A percentile compares a stretch with the other conserved stretches of the same genome.
Evolutionary conservation across 30 jellyfish, hydroid and myxozoan genomes (phyloP).

Genomic region (Phacellophora camtschatica): DNA sequence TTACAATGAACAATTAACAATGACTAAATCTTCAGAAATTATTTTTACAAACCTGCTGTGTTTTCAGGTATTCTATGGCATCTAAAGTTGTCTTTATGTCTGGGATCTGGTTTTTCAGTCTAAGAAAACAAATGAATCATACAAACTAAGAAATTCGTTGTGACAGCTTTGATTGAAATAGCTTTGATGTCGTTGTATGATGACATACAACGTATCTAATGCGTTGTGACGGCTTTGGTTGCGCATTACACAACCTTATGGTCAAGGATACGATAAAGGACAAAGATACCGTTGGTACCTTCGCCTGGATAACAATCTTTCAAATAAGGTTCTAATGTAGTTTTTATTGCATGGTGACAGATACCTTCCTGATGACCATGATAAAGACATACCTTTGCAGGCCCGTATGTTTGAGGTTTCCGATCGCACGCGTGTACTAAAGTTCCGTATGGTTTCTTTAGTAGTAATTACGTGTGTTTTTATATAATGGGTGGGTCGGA

Average conservation of each 20-base stretch:
- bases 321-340: no score
- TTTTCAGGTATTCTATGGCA: constrained; percentile 74
- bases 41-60: constrained; percentile 62
- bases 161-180: background rate
- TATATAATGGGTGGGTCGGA: background rate
- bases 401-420: no score
- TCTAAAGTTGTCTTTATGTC: constrained; percentile 85
- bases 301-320: no score
- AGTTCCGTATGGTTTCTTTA: no score
- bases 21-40: no score
- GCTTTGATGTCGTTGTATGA: background rate
- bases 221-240: background rate
- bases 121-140: background rate
- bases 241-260: no score
- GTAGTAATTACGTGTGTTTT: background rate
- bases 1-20: background rate
- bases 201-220: background rate
- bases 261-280: no score
- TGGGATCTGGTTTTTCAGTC: constrained; percentile 89
- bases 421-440: no score
- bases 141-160: background rate
- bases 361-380: no score
- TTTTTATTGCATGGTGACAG: no score
- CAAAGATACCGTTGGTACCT: no score
- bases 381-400: no score